phyloP scores from a whole-genome alignment of 2,888 invertebrate genomes.

The Deilephila elpenor region DNA sequence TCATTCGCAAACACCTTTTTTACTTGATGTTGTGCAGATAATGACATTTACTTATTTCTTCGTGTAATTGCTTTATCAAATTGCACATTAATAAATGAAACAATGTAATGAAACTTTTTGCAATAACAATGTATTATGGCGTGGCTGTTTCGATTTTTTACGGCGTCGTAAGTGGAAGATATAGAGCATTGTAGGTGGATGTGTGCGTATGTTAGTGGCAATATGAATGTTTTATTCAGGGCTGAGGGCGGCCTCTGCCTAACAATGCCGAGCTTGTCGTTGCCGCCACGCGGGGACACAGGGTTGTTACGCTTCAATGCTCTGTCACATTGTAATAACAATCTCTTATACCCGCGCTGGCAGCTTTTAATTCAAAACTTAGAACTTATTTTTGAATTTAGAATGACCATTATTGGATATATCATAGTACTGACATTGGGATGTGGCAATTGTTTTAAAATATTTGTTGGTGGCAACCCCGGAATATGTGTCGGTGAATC shows the following conservation, averaged over 20 bases:
- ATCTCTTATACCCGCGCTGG: not conserved
- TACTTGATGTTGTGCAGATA: conserved; percentile 47
- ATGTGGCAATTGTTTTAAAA: not conserved
- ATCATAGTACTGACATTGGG: not conserved
- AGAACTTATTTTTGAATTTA: not conserved
- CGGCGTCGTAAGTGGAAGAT: conserved; percentile 56
- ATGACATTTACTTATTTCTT: conserved; percentile 30
- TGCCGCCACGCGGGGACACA: conserved; percentile 61
- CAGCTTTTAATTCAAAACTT: not conserved
- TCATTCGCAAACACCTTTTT: conserved; percentile 59
- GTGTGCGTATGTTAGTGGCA: conserved; percentile 76
- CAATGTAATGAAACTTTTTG: conserved; percentile 35
- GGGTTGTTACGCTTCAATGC: conserved; percentile 57
- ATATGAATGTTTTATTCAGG: conserved; percentile 85
- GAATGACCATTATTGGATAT: not conserved
- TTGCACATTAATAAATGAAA: conserved; percentile 32
- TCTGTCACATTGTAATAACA: not conserved
- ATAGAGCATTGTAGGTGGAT: conserved; percentile 70
- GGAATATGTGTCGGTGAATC: conserved; percentile 70
- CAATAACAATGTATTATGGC: conserved; percentile 40
- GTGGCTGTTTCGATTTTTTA: conserved; percentile 52
- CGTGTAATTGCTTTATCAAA: conserved; percentile 29
- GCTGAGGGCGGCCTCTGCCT: conserved; percentile 77
- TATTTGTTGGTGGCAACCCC: conserved; percentile 60
- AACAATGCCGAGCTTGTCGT: conserved; percentile 84